These are phyloP conservation scores for Allygus modestus DNA, from an alignment of 2,888 invertebrate genomes.

Conservation along the genomic window DNA sequence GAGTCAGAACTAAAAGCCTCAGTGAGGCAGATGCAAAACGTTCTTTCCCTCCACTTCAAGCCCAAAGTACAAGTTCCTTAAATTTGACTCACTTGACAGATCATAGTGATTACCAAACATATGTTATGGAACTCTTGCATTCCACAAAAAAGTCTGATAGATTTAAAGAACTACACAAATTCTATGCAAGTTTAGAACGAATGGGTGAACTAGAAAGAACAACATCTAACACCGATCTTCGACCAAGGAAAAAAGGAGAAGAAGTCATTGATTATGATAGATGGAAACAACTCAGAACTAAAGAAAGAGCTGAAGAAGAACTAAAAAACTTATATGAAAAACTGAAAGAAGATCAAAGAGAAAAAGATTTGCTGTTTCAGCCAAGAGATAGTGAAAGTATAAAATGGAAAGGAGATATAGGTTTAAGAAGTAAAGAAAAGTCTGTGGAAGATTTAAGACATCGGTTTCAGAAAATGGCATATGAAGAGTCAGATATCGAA, in stretches of 20 bases:
- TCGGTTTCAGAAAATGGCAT: constrained; percentile 82
- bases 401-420: constrained; percentile 89
- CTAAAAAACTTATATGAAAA: constrained; percentile 86
- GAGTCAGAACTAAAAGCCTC: constrained; percentile 81
- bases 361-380: constrained; percentile 90
- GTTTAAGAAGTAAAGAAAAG: constrained; percentile 88
- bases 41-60: constrained; percentile 65
- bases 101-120: constrained; percentile 80
- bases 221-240: constrained; percentile 83
- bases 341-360: constrained; percentile 86
- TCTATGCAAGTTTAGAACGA: constrained; percentile 91
- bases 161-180: constrained; percentile 90
- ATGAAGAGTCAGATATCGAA: constrained; percentile 77
- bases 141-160: constrained; percentile 85
- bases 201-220: constrained; percentile 89
- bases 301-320: constrained; percentile 90
- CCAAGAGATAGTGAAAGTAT: constrained; percentile 85
- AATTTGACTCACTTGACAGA: constrained; percentile 72
- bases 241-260: constrained; percentile 85
- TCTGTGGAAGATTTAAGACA: constrained; percentile 92
- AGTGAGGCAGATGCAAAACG: constrained; percentile 78
- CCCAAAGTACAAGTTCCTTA: constrained; percentile 75
- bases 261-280: constrained; percentile 92
- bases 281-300: constrained; percentile 88
- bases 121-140: constrained; percentile 80